phyloP scores from a whole-genome alignment of 2,797 vertebrate genomes.

The Phoebastria nigripes region DNA sequence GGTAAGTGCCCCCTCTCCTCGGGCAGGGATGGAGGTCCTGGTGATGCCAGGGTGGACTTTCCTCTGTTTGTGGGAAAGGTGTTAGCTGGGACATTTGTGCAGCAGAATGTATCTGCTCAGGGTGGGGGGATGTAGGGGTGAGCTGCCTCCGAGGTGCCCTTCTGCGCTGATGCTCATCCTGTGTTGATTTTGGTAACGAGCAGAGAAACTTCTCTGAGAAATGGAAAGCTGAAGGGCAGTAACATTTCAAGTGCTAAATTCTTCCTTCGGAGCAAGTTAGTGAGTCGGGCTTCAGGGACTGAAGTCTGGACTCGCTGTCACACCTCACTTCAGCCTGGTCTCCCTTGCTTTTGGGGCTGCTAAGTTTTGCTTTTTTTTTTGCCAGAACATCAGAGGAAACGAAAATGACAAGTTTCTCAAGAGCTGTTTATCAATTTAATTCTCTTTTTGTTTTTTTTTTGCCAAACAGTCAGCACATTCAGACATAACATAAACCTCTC shows the following conservation, averaged over 20 bases:
- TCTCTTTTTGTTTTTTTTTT: background rate
- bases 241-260: background rate
- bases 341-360: background rate
- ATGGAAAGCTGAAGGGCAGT: background rate
- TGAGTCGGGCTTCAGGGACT: background rate
- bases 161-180: background rate
- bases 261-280: background rate
- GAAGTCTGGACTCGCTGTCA: background rate
- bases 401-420: background rate
- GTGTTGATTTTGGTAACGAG: fast-evolving
- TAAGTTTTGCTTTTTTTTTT: background rate
- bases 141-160: background rate
- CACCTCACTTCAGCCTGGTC: too few species aligned
- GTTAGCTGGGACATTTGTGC: too few species aligned
- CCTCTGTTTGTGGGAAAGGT: background rate
- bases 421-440: background rate
- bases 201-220: background rate
- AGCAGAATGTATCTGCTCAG: fast-evolving
- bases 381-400: background rate
- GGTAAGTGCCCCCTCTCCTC: background rate
- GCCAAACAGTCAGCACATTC: background rate
- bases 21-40: background rate
- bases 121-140: background rate
- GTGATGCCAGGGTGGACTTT: background rate
- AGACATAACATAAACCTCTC: background rate